Base-by-base conservation (phyloP, 2,888 invertebrate genomes). In the Ornithoptera alexandrae region DNA sequence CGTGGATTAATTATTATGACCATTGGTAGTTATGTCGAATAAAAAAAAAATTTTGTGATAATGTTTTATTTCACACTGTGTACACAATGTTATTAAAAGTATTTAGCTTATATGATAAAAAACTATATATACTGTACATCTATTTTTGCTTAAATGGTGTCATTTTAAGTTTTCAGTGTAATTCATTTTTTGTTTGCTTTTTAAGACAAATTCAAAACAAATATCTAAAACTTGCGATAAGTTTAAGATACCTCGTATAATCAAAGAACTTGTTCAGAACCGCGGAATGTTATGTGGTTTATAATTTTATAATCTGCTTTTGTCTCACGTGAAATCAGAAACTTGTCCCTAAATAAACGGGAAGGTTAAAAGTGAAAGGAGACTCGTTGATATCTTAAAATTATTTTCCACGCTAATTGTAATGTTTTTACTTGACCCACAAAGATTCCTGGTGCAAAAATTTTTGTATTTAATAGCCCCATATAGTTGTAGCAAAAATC, bases 261-360 rank as follows among this genome's bases (percentile, higher is more conserved):
- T 68, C 20, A n/a, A 68, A 64, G 17, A 68, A 60, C 60, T 68
- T 68, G 53, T 59, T 56, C 60, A 30, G 36, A 24, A 24, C 17
- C 42, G 22, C 20, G 30, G 24, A 64, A 59, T 64, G 24, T 53
- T 53, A 56, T 10, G 53, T 53, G 56, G 59, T 58, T 68, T n/a
- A 53, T 68, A 53, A 68, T 64, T 68, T 22, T 64, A 68, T 68
- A 64, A 68, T 64, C 60, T 60, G 64, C 64, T 60, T 64, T 68
- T 68, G 62, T 67, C 20, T 68, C 59, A 68, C 68, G 53, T 17
- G 60, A 64, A 60, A 63, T 60, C 53, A 39, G 64, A 64, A 60
- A 59, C 63, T 39, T 50, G 50, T 63, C 18, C 36, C 30, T 65
- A 66, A 67, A 42, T 67, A 67, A 58, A 67, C 22, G 36, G 39